Conservation (phyloP, 1,140 invertebrate species). For the Colletes latitarsis region DNA sequence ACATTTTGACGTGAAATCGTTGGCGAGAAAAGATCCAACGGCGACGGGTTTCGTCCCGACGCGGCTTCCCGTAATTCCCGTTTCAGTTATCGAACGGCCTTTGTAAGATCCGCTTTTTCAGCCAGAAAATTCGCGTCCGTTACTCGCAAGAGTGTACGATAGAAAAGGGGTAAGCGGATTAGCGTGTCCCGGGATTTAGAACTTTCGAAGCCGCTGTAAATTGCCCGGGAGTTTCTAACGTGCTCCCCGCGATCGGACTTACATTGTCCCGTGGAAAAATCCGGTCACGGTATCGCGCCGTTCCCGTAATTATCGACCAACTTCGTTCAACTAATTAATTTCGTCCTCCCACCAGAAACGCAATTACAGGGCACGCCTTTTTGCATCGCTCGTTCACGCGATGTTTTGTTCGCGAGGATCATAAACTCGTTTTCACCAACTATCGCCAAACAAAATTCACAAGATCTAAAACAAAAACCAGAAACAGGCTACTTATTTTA, state of each 20-base stretch:
- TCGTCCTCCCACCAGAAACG: too few species aligned
- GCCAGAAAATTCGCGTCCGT: slow-evolving; percentile 26
- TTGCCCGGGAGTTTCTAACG: slow-evolving; percentile 34
- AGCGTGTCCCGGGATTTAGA: slow-evolving; percentile 31
- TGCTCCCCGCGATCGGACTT: background rate
- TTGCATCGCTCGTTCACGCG: too few species aligned
- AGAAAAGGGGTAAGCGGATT: slow-evolving; percentile 44
- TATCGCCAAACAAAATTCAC: too few species aligned
- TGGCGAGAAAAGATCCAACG: background rate
- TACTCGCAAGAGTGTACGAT: slow-evolving; percentile 36
- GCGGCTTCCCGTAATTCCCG: slow-evolving; percentile 15
- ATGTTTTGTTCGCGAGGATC: too few species aligned
- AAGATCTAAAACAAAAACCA: too few species aligned
- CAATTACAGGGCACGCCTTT: too few species aligned
- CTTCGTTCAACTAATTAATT: slow-evolving; percentile 3
- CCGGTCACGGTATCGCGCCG: background rate
- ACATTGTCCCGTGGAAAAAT: slow-evolving; percentile 4
- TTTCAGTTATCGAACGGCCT: slow-evolving; percentile 21
- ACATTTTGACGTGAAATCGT: background rate
- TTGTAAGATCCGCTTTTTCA: slow-evolving; percentile 32
- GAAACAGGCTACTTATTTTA: too few species aligned
- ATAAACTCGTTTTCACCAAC: too few species aligned
- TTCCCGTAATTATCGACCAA: background rate
- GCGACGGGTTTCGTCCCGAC: background rate
- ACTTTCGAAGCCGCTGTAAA: slow-evolving; percentile 36